Evolutionary conservation across 2,888 invertebrate species (phyloP), one percentile per base, ranked within the genome.

Genomic region (Lepidochitona cinerea): DNA sequence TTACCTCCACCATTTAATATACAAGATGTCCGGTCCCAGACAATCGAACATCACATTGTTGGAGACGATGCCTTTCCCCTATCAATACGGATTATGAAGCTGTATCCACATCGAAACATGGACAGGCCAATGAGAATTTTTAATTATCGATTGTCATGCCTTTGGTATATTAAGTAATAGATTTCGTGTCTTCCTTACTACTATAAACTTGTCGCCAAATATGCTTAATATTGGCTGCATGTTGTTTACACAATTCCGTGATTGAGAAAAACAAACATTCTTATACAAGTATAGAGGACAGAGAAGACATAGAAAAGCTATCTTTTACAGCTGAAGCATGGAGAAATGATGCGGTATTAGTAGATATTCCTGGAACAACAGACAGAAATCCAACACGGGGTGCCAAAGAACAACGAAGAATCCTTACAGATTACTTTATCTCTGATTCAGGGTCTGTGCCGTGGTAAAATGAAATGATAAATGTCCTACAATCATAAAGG

Each of bases 1-100:
- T 12, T 72, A 12, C 72, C 73, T 26, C 29, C 26, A 18, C 72
- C 72, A n/a, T 18, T 23, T 12, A 36, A 18, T 37, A 18, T 73
- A 7, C 23, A 29, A 26, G 73, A 23, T 18, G 23, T 54, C 23
- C 9, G 29, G 23, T 12, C 14, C 9, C 33, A 9, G 9, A 66
- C 14, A 23, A 66, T 66, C 9, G 18, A 33, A 9, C 74, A 74
- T 53, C 68, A 69, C 14, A 65, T 74, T 32, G 64, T 74, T 23
- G 72, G 74, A 9, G 74, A 74, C 41, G 74, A 74, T 59, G 72
- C 74, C 7, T 74, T 74, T 73, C 35, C 72, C 29, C 12, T 64
- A 32, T 23, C 18, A 7, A 37, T 12, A 29, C 41, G 9, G 12
- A 23, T 74, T 32, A 74, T 74, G 74, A 69, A 68, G 36, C 74